A percentile compares a stretch with the other conserved stretches of the same genome.
Conservation (phyloP, 1,140 invertebrate species). For the Asobara japonica region DNA sequence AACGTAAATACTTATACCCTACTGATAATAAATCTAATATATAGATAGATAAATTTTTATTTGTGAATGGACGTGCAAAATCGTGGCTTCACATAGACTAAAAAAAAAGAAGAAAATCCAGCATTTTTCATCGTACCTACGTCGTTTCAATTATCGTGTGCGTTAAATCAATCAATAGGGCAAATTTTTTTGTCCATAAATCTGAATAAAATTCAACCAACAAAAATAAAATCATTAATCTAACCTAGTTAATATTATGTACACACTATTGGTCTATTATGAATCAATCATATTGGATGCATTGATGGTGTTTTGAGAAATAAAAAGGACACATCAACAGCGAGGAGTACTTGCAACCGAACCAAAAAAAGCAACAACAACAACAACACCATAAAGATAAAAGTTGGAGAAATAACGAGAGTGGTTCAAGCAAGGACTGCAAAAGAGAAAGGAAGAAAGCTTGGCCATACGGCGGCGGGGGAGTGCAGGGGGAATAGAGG, state of each 20-base stretch:
- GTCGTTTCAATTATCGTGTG: constrained; percentile 53
- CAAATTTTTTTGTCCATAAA: constrained; percentile 4
- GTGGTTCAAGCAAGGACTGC: constrained; percentile 20
- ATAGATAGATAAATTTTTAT: constrained; percentile 16
- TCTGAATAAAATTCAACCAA: neutral
- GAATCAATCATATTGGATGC: neutral
- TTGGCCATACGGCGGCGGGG: neutral
- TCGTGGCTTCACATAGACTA: neutral
- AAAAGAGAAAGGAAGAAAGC: constrained; percentile 1
- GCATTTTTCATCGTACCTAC: constrained; percentile 45
- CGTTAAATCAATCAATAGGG: constrained; percentile 27
- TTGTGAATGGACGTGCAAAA: constrained; percentile 22
- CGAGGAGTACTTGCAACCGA: neutral
- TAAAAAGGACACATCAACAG: neutral
- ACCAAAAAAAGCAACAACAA: neutral
- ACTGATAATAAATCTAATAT: constrained; percentile 17
- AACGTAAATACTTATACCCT: neutral
- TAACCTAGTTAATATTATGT: neutral
- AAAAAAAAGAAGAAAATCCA: constrained; percentile 8
- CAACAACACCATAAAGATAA: neutral
- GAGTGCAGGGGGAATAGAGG: neutral
- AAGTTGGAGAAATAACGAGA: constrained; percentile 17
- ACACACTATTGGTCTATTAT: neutral
- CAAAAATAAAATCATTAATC: neutral
- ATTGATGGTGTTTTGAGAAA: neutral